These are phyloP conservation scores for Pyxicephalus adspersus DNA, from an alignment of 2,113 vertebrate genomes.

Conservation along the genomic window DNA sequence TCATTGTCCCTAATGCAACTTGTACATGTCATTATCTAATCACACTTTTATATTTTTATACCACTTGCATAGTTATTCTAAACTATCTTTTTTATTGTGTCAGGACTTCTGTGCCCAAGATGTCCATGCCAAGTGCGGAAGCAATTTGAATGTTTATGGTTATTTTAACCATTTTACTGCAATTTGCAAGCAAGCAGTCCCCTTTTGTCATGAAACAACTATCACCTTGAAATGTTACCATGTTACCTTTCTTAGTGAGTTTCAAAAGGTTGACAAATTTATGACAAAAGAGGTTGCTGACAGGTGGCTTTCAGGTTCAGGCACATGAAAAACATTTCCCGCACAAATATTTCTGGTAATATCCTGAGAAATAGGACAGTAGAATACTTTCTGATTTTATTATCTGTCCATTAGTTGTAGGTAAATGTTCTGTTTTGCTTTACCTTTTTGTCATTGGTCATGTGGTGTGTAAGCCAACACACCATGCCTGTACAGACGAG, in stretches of 20 bases:
- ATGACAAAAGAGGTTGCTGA: no score
- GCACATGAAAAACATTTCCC: neutral
- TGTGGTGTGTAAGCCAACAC: no score
- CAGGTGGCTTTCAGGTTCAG: neutral
- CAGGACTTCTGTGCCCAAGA: conserved; percentile 17
- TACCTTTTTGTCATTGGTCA: neutral
- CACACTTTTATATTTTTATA: conserved; percentile 1
- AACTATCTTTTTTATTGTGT: conserved; percentile 27
- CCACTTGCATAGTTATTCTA: conserved; percentile 9
- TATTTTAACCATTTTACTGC: conserved; percentile 18
- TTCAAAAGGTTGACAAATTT: no score
- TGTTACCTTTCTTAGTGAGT: neutral
- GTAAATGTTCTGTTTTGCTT: no score
- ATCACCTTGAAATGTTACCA: no score
- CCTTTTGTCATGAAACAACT: conserved; percentile 1
- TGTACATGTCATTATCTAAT: no score
- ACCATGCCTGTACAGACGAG: no score
- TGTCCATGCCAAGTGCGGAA: neutral
- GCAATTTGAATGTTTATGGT: no score
- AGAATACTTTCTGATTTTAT: neutral
- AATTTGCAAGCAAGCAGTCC: neutral
- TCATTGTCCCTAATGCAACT: no score
- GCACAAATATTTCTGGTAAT: neutral
- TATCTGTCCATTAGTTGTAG: no score
- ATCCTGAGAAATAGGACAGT: neutral